These are phyloP conservation scores for Maniola jurtina DNA, from an alignment of 1,140 invertebrate species.

Conservation along the genomic window DNA sequence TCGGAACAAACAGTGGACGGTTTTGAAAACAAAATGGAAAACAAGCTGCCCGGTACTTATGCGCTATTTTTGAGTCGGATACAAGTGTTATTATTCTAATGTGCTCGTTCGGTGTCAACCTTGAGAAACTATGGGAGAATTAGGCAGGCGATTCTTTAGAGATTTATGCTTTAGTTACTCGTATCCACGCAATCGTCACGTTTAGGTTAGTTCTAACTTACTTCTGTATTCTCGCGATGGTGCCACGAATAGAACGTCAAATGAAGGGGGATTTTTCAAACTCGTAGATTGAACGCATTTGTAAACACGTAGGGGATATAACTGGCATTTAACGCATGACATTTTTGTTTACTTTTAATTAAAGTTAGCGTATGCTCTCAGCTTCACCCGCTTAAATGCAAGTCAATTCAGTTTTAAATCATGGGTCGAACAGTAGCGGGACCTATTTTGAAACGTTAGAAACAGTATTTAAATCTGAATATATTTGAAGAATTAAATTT, in stretches of 20 bases:
- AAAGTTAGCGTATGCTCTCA: no score
- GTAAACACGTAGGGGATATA: conserved; percentile 28
- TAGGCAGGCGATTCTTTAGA: conserved; percentile 59
- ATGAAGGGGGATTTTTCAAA: conserved; percentile 66
- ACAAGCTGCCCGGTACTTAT: conserved; percentile 33
- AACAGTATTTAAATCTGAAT: no score
- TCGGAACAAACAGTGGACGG: conserved; percentile 38
- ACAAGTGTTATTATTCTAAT: conserved; percentile 52
- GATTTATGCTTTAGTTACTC: conserved; percentile 58
- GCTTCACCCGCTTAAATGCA: no score
- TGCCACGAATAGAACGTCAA: conserved; percentile 62
- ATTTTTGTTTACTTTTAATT: conserved; percentile 4
- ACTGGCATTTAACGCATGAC: background rate
- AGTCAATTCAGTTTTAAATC: no score
- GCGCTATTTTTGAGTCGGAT: conserved; percentile 63
- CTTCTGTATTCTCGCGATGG: conserved; percentile 42
- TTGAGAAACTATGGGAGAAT: conserved; percentile 52
- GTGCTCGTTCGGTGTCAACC: conserved; percentile 55
- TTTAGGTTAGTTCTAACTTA: conserved; percentile 48
- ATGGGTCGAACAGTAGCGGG: no score
- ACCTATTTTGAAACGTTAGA: no score
- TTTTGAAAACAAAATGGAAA: conserved; percentile 34
- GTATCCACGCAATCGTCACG: conserved; percentile 42
- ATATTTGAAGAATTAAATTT: no score
- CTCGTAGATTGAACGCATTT: conserved; percentile 40